Conservation (phyloP, 2,888 invertebrate genomes). For the Saturnia pavonia region DNA sequence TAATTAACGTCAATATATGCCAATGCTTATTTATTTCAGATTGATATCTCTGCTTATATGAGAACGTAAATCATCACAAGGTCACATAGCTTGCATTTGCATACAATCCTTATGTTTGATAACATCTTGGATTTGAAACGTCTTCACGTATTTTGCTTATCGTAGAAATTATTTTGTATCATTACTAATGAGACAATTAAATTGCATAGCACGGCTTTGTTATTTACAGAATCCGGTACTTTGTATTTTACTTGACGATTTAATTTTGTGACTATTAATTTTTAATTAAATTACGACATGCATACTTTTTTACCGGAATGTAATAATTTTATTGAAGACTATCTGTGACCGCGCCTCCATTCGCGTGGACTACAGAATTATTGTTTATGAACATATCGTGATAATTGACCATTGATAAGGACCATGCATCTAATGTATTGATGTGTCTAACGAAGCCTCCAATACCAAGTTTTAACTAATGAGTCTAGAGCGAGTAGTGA, state of each 20-base stretch:
- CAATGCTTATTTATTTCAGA: conserved; percentile 43
- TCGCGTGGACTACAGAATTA: too few relatives aligned
- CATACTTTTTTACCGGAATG: too few relatives aligned
- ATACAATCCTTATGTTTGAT: conserved; percentile 68
- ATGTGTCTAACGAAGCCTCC: too few relatives aligned
- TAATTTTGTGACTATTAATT: neutral
- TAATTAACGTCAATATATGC: conserved; percentile 38
- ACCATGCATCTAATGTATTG: too few relatives aligned
- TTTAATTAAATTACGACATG: neutral
- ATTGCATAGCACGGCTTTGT: neutral
- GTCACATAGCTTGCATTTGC: conserved; percentile 54
- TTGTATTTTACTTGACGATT: neutral
- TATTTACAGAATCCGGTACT: neutral
- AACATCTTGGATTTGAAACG: conserved; percentile 36
- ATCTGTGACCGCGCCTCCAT: too few relatives aligned
- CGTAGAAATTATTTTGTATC: neutral
- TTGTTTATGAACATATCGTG: too few relatives aligned
- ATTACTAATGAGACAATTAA: conserved; percentile 8
- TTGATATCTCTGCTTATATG: conserved; percentile 42
- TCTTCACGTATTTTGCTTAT: conserved; percentile 1
- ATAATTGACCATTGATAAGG: too few relatives aligned
- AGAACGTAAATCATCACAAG: conserved; percentile 60
- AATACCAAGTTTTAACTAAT: too few relatives aligned
- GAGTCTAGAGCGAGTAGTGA: too few relatives aligned
- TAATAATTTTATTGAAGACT: too few relatives aligned